Evolutionary conservation across 2,888 invertebrate species (phyloP), one percentile per base, ranked within the genome.

Genomic region (Eupithecia pulchellata): DNA sequence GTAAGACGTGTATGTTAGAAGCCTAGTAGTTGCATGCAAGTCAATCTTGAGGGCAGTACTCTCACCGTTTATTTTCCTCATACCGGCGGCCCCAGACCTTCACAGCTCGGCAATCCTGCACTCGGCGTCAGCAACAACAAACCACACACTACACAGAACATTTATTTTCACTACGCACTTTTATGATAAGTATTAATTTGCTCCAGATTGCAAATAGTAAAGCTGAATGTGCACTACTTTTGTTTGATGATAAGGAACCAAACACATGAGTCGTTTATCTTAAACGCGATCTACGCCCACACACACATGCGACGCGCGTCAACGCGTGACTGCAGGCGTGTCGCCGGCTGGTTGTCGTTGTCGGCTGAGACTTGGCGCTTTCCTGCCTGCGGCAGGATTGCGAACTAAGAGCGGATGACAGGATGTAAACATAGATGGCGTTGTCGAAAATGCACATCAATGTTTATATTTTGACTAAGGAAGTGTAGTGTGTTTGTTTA

Each of bases 61-160:
- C 91, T 90, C 85, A 94, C 93, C 93, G 84, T 94, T 93, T 90
- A 93, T 93, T 92, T 94, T 94, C 86, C 93, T 91, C 93, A 93
- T 93, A 86, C 84, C 86, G 88, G 88, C 86, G 88, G 88, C 84
- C 87, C 89, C 88, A 91, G 89, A 90, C 90, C 91, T 90, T 91
- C 85, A 88, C 87, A 83, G 89, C 87, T 85, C 89, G 89, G 88
- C 91, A 93, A 92, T 92, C 93, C 92, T 87, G 89, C 84, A 84
- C 84, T 85, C 84, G 78, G 82, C 79, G 82, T 84, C 88, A 81
- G 87, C 85, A 90, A 91, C 86, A 93, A 93, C 92, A 93, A 91
- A 89, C 90, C 90, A 92, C 90, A 85, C 90, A 88, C 89, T 82
- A 81, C 85, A 85, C 86, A 89, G 81, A 81, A 84, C 87, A 88